These are phyloP conservation scores for Beaufortia kweichowensis DNA, from an alignment of 2,113 vertebrate genomes.

Conservation along the genomic window DNA sequence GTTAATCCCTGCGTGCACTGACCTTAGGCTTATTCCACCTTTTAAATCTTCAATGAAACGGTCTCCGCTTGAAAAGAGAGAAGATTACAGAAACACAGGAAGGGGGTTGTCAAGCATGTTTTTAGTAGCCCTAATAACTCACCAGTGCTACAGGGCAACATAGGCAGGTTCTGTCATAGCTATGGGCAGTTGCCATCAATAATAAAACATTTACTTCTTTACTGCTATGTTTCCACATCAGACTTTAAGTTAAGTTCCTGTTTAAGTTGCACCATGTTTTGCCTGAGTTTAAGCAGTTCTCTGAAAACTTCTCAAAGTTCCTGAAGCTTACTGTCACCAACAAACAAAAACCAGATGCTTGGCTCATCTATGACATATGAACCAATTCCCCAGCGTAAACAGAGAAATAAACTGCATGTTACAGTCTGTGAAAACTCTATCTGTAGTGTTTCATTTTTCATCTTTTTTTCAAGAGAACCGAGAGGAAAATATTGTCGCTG, in stretches of 20 bases:
- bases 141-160: background rate
- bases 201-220: background rate
- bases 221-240: background rate
- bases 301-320: background rate
- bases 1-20: conserved; percentile 28
- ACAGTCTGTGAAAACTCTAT: background rate
- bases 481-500: conserved; percentile 10
- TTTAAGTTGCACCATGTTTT: background rate
- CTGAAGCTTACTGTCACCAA: conserved; percentile 13
- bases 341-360: conserved; percentile 20
- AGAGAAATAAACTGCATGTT: conserved; percentile 1
- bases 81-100: conserved; percentile 35
- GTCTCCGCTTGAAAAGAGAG: conserved; percentile 49
- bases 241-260: background rate
- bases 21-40: conserved; percentile 54
- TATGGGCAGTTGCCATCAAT: background rate
- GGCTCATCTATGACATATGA: conserved; percentile 3
- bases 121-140: background rate
- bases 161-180: background rate
- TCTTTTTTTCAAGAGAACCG: background rate
- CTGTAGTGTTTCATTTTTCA: background rate
- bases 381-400: background rate
- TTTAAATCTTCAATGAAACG: conserved; percentile 59
- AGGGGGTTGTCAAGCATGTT: background rate
- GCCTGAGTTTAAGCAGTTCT: background rate